Evolutionary conservation across 2,888 invertebrate species (phyloP), one percentile per base, ranked within the genome.

Genomic region (Caenorhabditis uteleia): DNA sequence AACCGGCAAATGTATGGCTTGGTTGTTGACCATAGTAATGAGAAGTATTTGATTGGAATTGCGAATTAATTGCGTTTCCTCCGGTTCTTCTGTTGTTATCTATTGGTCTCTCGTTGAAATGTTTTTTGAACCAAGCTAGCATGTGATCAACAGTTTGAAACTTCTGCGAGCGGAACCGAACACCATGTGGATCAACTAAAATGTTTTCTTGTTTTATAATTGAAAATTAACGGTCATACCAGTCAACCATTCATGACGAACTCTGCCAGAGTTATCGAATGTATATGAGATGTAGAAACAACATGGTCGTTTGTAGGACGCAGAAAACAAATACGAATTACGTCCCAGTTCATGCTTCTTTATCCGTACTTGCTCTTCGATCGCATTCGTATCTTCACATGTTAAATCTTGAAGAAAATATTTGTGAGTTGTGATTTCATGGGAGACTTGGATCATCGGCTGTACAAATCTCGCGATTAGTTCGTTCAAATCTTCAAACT

Each of bases 401-500:
- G 64, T 49, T n/a, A 66, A 57, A 16, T 45, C 79, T 85, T 87
- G 84, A 90, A 91, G 0, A 90, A 89, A 0, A 91, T 91, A 21
- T 54, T 93, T 93, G 85, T 93, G 95, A 36, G 89, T 88, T 48
- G 94, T 86, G 34, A 98, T 87, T 83, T 99, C 98, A 2, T 94
- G 88, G 0, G 92, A 93, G 82, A 90, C 90, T 0, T 91, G 89
- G 0, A 95, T 95, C 95, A 98, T 95, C 0, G 97, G 98, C 61
- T 92, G 93, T 5, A 99, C 90, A 85, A 93, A 89, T 12, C 97
- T 89, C 0, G 97, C 95, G 53, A 99, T 92, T 61, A 99, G 98
- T 89, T 99, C 98, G 85, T 99, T 98, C 29, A 99, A 86, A 85
- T 99, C 98, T 86, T 99, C 98, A 85, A 93, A 98, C 82, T 95